Evolutionary conservation across 2,888 invertebrate species (phyloP).

Genomic region (Leucophora obtusa): DNA sequence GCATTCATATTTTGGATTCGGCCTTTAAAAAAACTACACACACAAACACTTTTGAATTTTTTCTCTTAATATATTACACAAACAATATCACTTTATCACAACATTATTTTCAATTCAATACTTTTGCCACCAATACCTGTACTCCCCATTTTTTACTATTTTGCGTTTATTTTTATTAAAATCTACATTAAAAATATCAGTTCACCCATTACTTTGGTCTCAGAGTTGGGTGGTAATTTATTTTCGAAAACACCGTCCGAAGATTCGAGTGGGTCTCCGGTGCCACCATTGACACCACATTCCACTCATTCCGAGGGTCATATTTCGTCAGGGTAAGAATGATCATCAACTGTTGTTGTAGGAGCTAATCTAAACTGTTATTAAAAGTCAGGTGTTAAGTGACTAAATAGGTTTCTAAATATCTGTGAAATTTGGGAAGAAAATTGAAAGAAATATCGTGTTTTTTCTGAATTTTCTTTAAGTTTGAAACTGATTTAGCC

Average conservation of each 20-base stretch:
- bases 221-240: slow-evolving; percentile 95
- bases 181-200: slow-evolving; percentile 78
- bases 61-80: background rate
- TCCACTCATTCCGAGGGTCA: slow-evolving; percentile 80
- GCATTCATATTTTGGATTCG: slow-evolving; percentile 62
- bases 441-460: too few relatives aligned
- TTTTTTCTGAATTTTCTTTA: too few relatives aligned
- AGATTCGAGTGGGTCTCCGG: slow-evolving; percentile 86
- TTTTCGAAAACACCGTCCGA: slow-evolving; percentile 96
- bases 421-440: too few relatives aligned
- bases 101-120: slow-evolving; percentile 31
- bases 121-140: slow-evolving; percentile 44
- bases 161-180: slow-evolving; percentile 15
- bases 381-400: too few relatives aligned
- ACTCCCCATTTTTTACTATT: slow-evolving; percentile 49
- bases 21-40: slow-evolving; percentile 45
- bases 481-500: too few relatives aligned
- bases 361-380: slow-evolving; percentile 28
- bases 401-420: too few relatives aligned
- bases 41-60: slow-evolving; percentile 7
- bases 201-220: slow-evolving; percentile 95
- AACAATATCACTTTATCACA: slow-evolving; percentile 34
- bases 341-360: slow-evolving; percentile 47
- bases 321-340: slow-evolving; percentile 79
- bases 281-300: slow-evolving; percentile 84